Evolutionary conservation across 2,113 vertebrate genomes (phyloP), one percentile per base, ranked within the genome.

Genomic region (Speoplatyrhinus poulsoni): DNA sequence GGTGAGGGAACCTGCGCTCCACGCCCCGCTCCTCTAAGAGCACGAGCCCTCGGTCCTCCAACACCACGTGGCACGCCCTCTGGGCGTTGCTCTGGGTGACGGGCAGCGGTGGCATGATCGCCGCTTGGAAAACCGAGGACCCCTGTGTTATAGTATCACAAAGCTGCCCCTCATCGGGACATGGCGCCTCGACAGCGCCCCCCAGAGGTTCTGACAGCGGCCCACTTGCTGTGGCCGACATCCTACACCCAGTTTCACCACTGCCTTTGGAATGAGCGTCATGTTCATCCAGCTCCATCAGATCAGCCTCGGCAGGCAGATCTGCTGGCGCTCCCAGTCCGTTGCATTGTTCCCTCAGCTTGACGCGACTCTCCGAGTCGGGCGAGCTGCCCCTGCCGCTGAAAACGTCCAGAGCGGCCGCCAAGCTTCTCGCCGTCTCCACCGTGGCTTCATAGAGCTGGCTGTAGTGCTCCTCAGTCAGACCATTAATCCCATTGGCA

Each of bases 381-480:
- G 49, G 19, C 60, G 52, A 64, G 26, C 41, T 91, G 19, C 93
- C 93, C 63, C 92, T 92, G 84, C 26, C 26, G 26, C 94, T 95
- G 61, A 98, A 83, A 80, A 98, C 94, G 77, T 96, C 95, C 72
- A 98, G 88, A 84, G 97, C 96, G 76, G 95, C 96, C 69, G 92
- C 95, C 86, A 98, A 93, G 89, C 94, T 99, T 87, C 95, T 95
- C 1, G 96, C 96, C 10, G 97, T 93, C 91, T 98, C 96, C 57
- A 95, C 93, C 71, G 96, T 98, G 83, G 96, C 96, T 89, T 96
- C 93, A 86, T 98, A 98, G 70, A 98, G 94, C 76, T 95, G 94
- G 84, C 92, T 92, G 52, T 94, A 96, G 62, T 95, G 93, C 78
- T 96, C 95, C 85, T 96, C 95, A 65, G 94, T 94, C 65, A 95